Conservation (phyloP, 64 coral and sea anemone species). For the Montipora capricornis region DNA sequence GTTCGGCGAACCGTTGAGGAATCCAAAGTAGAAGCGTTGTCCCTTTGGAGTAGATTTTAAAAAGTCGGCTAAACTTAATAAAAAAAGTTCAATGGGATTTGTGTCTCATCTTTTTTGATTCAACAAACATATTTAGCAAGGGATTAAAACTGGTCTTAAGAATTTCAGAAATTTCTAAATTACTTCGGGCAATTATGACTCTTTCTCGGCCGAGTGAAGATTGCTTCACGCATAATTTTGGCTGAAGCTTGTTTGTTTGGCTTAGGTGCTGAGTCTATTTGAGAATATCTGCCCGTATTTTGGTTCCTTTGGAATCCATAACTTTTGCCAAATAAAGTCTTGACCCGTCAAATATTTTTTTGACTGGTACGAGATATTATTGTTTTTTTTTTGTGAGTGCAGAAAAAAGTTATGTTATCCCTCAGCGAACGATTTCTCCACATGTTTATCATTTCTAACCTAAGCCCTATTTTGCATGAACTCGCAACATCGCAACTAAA, state of each 20-base stretch:
- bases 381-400: neutral
- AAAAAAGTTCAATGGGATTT: constrained; percentile 21
- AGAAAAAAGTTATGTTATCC: neutral
- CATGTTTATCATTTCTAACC: neutral
- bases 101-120: neutral
- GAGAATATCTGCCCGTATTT: neutral
- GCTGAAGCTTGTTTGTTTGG: neutral
- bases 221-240: neutral
- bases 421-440: too few species aligned
- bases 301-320: constrained; percentile 12
- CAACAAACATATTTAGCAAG: constrained; percentile 3
- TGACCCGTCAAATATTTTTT: constrained; percentile 42
- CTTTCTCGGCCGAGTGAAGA: neutral
- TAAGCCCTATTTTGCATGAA: neutral
- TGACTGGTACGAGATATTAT: neutral
- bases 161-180: constrained; percentile 41
- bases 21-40: neutral
- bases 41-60: neutral
- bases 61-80: neutral
- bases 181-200: neutral
- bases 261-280: neutral
- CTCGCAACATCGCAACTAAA: neutral
- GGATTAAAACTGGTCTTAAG: neutral
- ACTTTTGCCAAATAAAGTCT: constrained; percentile 11
- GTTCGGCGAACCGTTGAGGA: neutral